A percentile compares a stretch with the other conserved stretches of the same genome.
These are phyloP conservation scores for Gastrophryne carolinensis DNA, from an alignment of 2,797 vertebrate species.

Conservation along the genomic window DNA sequence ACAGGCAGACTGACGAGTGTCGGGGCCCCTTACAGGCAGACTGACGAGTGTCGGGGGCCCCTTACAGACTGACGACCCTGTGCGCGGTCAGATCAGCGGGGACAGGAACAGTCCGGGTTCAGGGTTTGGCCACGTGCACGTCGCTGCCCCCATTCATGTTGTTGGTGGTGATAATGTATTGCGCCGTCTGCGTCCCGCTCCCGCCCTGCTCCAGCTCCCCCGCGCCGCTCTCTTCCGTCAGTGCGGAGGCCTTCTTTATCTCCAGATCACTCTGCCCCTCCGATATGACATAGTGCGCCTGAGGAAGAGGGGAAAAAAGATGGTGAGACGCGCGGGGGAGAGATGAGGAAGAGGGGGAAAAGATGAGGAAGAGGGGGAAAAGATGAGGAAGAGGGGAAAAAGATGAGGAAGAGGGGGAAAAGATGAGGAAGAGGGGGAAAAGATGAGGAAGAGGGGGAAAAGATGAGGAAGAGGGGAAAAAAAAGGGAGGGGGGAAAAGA, in stretches of 20 bases:
- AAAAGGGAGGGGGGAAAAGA: no score
- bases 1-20: not conserved
- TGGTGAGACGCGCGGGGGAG: no score
- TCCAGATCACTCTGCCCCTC: constrained; percentile 90
- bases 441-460: no score
- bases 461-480: no score
- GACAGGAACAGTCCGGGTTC: constrained; percentile 50
- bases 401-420: not conserved
- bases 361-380: not conserved
- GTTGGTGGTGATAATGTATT: constrained; percentile 94
- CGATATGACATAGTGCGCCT: constrained; percentile 96
- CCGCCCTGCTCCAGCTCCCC: constrained; percentile 78
- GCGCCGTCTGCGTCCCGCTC: constrained; percentile 79
- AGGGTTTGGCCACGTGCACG: constrained; percentile 89
- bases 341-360: no score
- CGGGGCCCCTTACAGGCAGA: not conserved
- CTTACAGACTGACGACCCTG: not conserved
- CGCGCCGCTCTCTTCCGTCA: constrained; percentile 61
- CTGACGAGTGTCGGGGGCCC: not conserved
- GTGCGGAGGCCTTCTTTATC: constrained; percentile 70
- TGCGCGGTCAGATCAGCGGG: not conserved
- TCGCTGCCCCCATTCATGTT: constrained; percentile 80
- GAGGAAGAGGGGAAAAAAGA: constrained; percentile 9
- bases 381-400: not conserved
- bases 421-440: no score